These are phyloP conservation scores for Epinotia bilunana DNA, from an alignment of 2,888 invertebrate genomes.

Conservation along the genomic window DNA sequence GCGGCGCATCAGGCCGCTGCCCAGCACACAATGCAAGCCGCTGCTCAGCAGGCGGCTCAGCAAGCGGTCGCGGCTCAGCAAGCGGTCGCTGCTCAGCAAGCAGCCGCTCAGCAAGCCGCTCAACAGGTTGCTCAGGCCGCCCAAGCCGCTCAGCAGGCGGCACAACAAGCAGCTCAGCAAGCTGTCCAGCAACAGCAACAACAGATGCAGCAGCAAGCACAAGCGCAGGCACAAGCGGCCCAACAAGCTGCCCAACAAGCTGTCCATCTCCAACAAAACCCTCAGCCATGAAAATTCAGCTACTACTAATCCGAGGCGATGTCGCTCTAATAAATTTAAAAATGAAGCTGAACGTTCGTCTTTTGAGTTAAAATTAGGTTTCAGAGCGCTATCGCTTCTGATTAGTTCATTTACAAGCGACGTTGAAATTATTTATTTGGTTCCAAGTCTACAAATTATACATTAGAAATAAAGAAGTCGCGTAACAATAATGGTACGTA, in stretches of 20 bases:
- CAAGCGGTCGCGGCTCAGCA: constrained; percentile 63
- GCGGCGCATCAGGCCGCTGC: constrained; percentile 69
- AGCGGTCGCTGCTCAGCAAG: constrained; percentile 53
- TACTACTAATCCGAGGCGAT: constrained; percentile 89
- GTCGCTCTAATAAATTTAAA: constrained; percentile 58
- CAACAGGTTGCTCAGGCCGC: constrained; percentile 61
- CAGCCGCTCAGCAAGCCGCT: constrained; percentile 52
- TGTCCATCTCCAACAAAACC: constrained; percentile 82
- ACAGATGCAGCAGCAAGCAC: constrained; percentile 61
- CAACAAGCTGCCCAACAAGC: constrained; percentile 77
- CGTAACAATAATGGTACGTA: constrained; percentile 59
- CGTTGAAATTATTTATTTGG: constrained; percentile 36
- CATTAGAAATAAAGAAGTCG: constrained; percentile 49
- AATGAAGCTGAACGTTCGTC: constrained; percentile 47
- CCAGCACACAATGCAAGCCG: constrained; percentile 53
- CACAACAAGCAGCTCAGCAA: constrained; percentile 58
- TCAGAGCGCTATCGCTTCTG: constrained; percentile 74
- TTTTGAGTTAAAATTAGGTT: constrained; percentile 50
- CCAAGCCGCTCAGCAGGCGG: constrained; percentile 56
- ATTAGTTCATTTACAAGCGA: constrained; percentile 65
- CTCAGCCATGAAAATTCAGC: constrained; percentile 91
- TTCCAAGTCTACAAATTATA: constrained; percentile 38
- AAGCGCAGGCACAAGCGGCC: constrained; percentile 46
- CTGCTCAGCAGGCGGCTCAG: constrained; percentile 66
- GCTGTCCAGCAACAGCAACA: constrained; percentile 61